A percentile compares a stretch with the other conserved stretches of the same genome.
These are phyloP conservation scores for Prunella himalayana DNA, from an alignment of 2,113 vertebrate species.

Conservation along the genomic window DNA sequence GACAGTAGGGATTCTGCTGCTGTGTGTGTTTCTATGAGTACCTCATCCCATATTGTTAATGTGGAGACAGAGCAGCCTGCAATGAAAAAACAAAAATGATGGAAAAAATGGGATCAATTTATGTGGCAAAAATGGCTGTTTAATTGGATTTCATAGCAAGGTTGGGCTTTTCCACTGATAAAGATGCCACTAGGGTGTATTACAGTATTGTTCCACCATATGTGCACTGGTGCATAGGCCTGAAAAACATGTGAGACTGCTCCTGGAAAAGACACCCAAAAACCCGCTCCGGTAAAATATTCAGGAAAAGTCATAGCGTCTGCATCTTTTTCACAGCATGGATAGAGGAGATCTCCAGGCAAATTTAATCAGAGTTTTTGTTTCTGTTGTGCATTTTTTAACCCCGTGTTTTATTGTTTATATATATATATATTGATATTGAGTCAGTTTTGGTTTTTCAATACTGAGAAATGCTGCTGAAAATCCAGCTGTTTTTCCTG, in stretches of 20 bases:
- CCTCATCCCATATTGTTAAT: neutral
- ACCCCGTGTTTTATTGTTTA: neutral
- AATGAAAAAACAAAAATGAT: conserved; percentile 16
- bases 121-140: conserved; percentile 34
- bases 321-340: conserved; percentile 38
- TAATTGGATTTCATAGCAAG: conserved; percentile 51
- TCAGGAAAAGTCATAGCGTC: neutral
- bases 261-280: conserved; percentile 27
- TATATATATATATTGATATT: neutral
- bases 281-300: neutral
- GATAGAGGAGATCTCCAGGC: neutral
- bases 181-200: conserved; percentile 42
- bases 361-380: conserved; percentile 8
- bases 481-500: neutral
- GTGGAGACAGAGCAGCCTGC: neutral
- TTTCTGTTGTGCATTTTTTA: conserved; percentile 14
- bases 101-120: conserved; percentile 37
- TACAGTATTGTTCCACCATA: conserved; percentile 8
- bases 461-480: neutral
- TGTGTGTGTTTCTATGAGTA: neutral
- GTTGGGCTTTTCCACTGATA: conserved; percentile 38
- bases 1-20: neutral
- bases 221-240: neutral
- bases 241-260: neutral
- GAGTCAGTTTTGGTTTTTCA: neutral